Conservation (phyloP, 2,888 invertebrate species). For the Caenorhabditis sulstoni region DNA sequence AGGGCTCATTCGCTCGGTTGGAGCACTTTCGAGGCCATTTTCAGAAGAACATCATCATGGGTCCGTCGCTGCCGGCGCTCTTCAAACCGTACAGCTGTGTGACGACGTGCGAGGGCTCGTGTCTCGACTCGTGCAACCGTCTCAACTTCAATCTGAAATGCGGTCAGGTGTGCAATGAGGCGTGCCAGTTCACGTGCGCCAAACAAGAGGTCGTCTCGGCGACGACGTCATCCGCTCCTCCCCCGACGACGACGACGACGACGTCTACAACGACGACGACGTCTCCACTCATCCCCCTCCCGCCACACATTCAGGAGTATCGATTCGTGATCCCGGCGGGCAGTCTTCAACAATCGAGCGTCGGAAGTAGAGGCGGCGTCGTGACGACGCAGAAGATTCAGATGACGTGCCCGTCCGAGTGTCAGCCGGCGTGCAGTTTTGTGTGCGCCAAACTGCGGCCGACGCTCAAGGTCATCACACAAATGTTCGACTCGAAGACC, state of each 20-base stretch:
- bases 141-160: conserved; percentile 59
- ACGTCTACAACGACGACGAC: conserved; percentile 37
- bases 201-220: conserved; percentile 50
- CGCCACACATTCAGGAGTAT: conserved; percentile 59
- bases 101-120: conserved; percentile 56
- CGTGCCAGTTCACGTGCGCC: conserved; percentile 65
- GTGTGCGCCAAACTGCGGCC: conserved; percentile 58
- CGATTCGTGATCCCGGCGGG: conserved; percentile 63
- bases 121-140: conserved; percentile 58
- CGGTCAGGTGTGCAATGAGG: conserved; percentile 58
- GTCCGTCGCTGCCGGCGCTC: conserved; percentile 30
- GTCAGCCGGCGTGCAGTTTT: conserved; percentile 54
- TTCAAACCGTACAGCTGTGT: conserved; percentile 53
- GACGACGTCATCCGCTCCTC: conserved; percentile 14
- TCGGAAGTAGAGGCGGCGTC: too few relatives aligned
- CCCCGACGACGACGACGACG: conserved; percentile 16
- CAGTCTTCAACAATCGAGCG: too few relatives aligned
- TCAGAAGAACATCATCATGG: conserved; percentile 48
- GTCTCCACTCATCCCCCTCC: conserved; percentile 26
- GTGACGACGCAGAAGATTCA: conserved; percentile 40
- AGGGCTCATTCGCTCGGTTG: too few relatives aligned
- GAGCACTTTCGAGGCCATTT: neutral
- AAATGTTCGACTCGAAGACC: conserved; percentile 59
- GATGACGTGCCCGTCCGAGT: conserved; percentile 52
- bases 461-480: conserved; percentile 51